Conservation (phyloP, 1,140 invertebrate species). For the Marisa cornuarietis region DNA sequence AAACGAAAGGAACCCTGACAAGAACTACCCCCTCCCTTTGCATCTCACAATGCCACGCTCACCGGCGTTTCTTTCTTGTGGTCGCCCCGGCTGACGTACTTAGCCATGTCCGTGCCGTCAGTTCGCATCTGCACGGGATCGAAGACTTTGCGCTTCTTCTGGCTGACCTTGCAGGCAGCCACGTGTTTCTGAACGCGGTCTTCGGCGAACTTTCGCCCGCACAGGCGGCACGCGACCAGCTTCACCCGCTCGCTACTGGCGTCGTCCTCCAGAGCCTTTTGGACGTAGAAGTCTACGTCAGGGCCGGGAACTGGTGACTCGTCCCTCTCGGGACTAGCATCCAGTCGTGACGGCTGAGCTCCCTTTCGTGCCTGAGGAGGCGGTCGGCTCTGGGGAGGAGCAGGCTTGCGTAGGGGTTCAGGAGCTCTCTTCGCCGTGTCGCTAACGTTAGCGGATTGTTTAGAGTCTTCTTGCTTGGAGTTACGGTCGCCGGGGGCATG, state of each 20-base stretch:
- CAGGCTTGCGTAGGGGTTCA: constrained; percentile 11
- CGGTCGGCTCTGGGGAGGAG: constrained; percentile 12
- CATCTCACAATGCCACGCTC: background rate
- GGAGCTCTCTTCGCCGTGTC: background rate
- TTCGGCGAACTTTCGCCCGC: constrained; percentile 74
- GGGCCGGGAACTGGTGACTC: constrained; percentile 20
- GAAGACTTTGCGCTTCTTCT: constrained; percentile 79
- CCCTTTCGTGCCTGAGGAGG: background rate
- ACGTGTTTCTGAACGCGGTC: constrained; percentile 85
- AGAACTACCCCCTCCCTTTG: too few relatives aligned
- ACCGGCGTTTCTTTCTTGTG: constrained; percentile 27
- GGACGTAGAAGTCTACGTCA: constrained; percentile 34
- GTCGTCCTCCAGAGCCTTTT: constrained; percentile 35
- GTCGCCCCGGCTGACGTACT: constrained; percentile 67
- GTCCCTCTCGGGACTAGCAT: constrained; percentile 26
- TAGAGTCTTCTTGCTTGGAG: background rate
- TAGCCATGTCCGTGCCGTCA: constrained; percentile 87
- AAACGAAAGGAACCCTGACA: background rate
- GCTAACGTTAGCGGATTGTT: background rate
- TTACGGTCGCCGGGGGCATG: background rate
- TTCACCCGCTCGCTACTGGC: constrained; percentile 27
- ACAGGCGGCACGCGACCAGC: constrained; percentile 60
- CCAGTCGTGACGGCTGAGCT: constrained; percentile 3
- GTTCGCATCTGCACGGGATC: constrained; percentile 86
- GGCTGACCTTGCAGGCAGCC: constrained; percentile 66